Evolutionary conservation across 1,140 invertebrate genomes (phyloP).

Genomic region (Camponotus floridanus): DNA sequence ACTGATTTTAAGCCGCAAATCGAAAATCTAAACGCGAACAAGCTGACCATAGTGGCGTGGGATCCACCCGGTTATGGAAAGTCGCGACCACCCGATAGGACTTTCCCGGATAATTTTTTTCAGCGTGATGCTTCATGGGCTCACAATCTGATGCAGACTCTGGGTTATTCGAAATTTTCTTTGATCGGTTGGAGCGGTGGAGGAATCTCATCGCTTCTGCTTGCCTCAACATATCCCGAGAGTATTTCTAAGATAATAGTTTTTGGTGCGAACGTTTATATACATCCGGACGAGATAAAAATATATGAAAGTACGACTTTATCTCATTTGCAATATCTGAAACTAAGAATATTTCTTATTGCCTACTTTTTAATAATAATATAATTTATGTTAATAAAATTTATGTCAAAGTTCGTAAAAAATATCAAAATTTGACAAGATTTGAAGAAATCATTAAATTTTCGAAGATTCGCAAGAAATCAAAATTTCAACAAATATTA

Average conservation of each 20-base stretch:
- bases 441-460: background rate
- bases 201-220: slow-evolving; percentile 92
- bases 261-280: slow-evolving; percentile 92
- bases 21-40: slow-evolving; percentile 88
- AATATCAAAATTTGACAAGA: background rate
- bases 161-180: slow-evolving; percentile 91
- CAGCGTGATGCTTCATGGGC: slow-evolving; percentile 91
- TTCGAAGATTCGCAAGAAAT: background rate
- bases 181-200: slow-evolving; percentile 96
- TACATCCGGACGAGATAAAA: slow-evolving; percentile 90
- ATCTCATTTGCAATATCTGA: background rate
- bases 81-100: slow-evolving; percentile 92
- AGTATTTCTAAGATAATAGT: slow-evolving; percentile 91
- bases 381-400: background rate
- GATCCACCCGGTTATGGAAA: slow-evolving; percentile 96
- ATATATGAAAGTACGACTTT: slow-evolving; percentile 87
- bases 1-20: slow-evolving; percentile 94
- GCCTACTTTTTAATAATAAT: background rate
- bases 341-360: background rate
- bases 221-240: slow-evolving; percentile 90
- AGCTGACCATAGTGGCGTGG: slow-evolving; percentile 93
- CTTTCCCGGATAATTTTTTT: slow-evolving; percentile 91
- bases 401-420: background rate
- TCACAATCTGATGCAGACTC: slow-evolving; percentile 90
- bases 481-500: background rate